Evolutionary conservation across 1,140 invertebrate species (phyloP).

Genomic region (Aporrectodea caliginosa): DNA sequence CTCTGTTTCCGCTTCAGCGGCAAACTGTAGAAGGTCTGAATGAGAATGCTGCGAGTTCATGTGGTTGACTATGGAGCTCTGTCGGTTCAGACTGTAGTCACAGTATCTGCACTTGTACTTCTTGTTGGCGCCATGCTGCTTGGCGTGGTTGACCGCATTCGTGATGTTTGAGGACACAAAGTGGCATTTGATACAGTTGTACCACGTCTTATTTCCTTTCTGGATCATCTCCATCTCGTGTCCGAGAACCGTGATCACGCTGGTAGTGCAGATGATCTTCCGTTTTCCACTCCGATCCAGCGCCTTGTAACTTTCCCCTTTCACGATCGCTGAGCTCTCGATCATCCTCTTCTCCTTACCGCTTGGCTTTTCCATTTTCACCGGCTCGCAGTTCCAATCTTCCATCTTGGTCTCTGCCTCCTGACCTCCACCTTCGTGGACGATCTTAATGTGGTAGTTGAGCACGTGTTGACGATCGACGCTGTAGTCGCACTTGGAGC

Average conservation of each 20-base stretch:
- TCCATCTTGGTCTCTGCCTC: not conserved
- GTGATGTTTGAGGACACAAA: conserved; percentile 44
- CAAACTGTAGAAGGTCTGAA: not conserved
- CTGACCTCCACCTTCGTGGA: conserved; percentile 33
- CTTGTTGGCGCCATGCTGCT: conserved; percentile 42
- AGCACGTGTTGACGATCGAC: conserved; percentile 46
- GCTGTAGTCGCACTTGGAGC: conserved; percentile 50
- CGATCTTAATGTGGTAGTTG: conserved; percentile 45
- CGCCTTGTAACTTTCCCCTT: conserved; percentile 37
- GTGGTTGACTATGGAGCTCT: conserved; percentile 39
- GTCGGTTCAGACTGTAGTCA: conserved; percentile 43
- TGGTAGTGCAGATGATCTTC: conserved; percentile 28
- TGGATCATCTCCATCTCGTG: conserved; percentile 20
- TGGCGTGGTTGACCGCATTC: conserved; percentile 44
- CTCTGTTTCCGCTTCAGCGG: not conserved
- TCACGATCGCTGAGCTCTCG: conserved; percentile 31
- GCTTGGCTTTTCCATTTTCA: not conserved
- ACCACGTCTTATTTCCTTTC: conserved; percentile 39
- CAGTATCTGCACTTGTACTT: conserved; percentile 45
- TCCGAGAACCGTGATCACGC: conserved; percentile 1
- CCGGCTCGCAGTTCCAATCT: conserved; percentile 23
- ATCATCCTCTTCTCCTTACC: conserved; percentile 12
- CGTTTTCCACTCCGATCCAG: conserved; percentile 30
- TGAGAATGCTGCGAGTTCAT: conserved; percentile 38
- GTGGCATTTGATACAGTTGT: conserved; percentile 48